Evolutionary conservation across 1,140 invertebrate species (phyloP).

Genomic region (Globodera rostochiensis): DNA sequence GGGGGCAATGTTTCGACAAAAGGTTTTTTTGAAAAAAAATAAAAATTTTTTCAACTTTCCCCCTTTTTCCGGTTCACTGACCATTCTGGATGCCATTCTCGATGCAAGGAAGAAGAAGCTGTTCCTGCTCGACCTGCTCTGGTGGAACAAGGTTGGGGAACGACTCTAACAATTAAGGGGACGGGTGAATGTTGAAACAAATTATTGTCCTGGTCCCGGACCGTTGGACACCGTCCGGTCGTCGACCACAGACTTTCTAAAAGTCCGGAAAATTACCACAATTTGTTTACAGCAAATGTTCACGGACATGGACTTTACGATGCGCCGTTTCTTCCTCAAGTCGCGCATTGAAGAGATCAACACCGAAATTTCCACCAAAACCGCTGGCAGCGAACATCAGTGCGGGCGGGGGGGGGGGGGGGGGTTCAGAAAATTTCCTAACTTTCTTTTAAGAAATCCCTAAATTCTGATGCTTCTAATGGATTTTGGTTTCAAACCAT

Average conservation of each 20-base stretch:
- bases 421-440: too few species aligned
- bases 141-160: constrained; percentile 1
- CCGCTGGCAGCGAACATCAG: background rate
- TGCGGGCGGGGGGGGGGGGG: background rate
- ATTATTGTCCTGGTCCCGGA: background rate
- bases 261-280: too few species aligned
- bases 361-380: background rate
- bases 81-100: constrained; percentile 28
- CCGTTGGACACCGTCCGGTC: too few species aligned
- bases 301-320: background rate
- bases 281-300: background rate
- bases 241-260: too few species aligned
- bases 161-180: background rate
- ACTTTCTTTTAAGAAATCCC: too few species aligned
- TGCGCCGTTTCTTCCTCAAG: constrained; percentile 5
- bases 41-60: background rate
- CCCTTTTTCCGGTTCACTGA: background rate
- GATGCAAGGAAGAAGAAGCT: constrained; percentile 1
- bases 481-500: too few species aligned
- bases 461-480: too few species aligned
- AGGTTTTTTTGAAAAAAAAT: constrained; percentile 3
- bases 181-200: background rate
- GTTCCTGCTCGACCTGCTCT: constrained; percentile 24
- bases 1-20: background rate
- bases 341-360: constrained; percentile 18